Evolutionary conservation across 2,113 vertebrate species (phyloP), one percentile per base, ranked within the genome.

Genomic region (Nothoprocta pentlandii): DNA sequence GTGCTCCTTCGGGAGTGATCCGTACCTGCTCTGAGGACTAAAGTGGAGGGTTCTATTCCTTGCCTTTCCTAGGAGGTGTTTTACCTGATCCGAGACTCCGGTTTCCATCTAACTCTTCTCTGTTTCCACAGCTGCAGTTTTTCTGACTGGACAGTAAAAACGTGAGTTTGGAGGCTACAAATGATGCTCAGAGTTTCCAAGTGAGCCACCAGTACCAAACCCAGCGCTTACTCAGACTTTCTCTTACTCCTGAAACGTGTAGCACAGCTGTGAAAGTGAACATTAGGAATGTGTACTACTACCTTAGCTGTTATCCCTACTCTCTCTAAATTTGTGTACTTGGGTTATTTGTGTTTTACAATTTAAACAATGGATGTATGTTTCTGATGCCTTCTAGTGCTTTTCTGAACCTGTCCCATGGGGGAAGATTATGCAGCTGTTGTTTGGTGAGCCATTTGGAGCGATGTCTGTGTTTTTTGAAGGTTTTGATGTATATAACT

Each of bases 241-340:
- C 98, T 98, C 97, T 97, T 97, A 96, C 96, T 98, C 97, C 98
- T 98, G 97, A 98, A 98, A 98, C 94, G 98, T 99, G 98, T 99
- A 99, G 98, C 99, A 98, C 99, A 99, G 98, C 98, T 98, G 99
- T 99, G 99, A 99, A 99, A 98, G 98, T 99, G 98, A 99, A 98
- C 96, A 97, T 97, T 99, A 99, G 98, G 98, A 98, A 98, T 94
- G 98, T 98, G 98, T 99, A 98, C 97, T 99, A 98, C 98, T 99
- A 98, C 98, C 98, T 97, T 99, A 98, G 97, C 98, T 98, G 99
- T 99, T 97, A 97, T 96, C 97, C 98, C 98, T 98, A 96, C 98
- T 98, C 98, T 98, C 97, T 98, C 94, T 73, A 97, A 96, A 97
- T 97, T 98, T 93, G 98, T 98, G 98, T 98, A 98, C 97, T 95